Evolutionary conservation across 2,888 invertebrate species (phyloP).

Genomic region (Volucella inflata): DNA sequence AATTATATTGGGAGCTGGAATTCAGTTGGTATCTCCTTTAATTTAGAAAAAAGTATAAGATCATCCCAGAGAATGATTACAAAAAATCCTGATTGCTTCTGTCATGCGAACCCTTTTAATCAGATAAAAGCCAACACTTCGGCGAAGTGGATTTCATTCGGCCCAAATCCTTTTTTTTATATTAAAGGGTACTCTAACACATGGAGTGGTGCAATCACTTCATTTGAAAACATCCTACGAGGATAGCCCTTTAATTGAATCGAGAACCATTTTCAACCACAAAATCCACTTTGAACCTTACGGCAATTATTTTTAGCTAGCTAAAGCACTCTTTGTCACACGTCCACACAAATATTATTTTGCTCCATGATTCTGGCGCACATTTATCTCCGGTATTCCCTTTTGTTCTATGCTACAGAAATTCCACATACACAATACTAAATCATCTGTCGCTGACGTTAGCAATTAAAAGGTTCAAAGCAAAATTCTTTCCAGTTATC

Average conservation of each 20-base stretch:
- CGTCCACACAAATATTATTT: background rate
- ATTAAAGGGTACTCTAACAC: too few relatives aligned
- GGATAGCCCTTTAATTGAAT: conserved; percentile 18
- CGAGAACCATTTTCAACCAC: conserved; percentile 13
- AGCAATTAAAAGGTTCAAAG: conserved; percentile 74
- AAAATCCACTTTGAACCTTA: conserved; percentile 15
- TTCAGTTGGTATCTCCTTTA: too few relatives aligned
- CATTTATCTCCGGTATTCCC: too few relatives aligned
- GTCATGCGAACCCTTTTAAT: too few relatives aligned
- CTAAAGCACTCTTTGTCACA: background rate
- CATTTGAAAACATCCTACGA: background rate
- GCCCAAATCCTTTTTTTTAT: too few relatives aligned
- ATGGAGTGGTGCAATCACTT: too few relatives aligned
- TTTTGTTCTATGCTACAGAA: conserved; percentile 34
- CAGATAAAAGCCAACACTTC: too few relatives aligned
- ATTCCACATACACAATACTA: conserved; percentile 56
- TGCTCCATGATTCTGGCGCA: background rate
- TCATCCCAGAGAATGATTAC: too few relatives aligned
- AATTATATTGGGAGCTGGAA: too few relatives aligned
- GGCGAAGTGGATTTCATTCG: too few relatives aligned
- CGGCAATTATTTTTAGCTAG: conserved; percentile 4
- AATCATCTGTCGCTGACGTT: conserved; percentile 73
- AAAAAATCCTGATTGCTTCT: too few relatives aligned
- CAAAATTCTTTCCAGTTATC: conserved; percentile 35
- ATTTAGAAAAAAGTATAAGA: too few relatives aligned